Conservation (phyloP, 1,140 invertebrate species). For the fruit fly (Drosophila melanogaster) region Release_6_plus_ISO1_MT NT_033779.5:5879501-5880000, state of each 20-base stretch:
- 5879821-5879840: neutral
- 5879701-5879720: no score
- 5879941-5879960: constrained; percentile 73
- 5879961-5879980: constrained; percentile 69
- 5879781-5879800: no score
- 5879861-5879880: constrained; percentile 26
- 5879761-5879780: no score
- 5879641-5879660: no score
- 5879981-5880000: constrained; percentile 50
- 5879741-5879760: no score
- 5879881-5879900: constrained; percentile 56
- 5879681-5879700: neutral
- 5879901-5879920: constrained; percentile 5
- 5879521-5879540: constrained; percentile 48
- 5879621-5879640: no score
- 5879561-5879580: constrained; percentile 7
- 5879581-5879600: neutral
- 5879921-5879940: constrained; percentile 47
- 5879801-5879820: neutral
- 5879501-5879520: constrained; percentile 39
- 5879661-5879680: neutral
- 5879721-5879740: no score
- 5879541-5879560: constrained; percentile 10
- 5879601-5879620: constrained; percentile 10
- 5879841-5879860: constrained; percentile 12